Evolutionary conservation across 2,888 invertebrate species (phyloP).

Genomic region (Cataglyphis cursor): DNA sequence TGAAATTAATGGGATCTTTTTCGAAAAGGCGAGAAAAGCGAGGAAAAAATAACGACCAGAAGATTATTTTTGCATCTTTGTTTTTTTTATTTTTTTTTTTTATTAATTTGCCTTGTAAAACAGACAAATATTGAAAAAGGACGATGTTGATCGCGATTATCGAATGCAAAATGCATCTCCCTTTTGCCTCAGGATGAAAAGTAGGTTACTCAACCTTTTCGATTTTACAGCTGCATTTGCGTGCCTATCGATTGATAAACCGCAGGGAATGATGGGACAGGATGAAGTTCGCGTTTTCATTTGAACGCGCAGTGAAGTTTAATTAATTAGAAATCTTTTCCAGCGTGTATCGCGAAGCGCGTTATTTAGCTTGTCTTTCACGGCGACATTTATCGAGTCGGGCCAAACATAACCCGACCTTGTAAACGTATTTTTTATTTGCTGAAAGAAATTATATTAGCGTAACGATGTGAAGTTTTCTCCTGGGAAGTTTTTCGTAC

Average conservation of each 20-base stretch:
- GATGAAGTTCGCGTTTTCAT: slow-evolving; percentile 37
- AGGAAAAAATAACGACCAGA: background rate
- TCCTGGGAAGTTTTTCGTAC: background rate
- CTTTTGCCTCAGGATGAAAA: slow-evolving; percentile 18
- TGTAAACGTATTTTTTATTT: slow-evolving; percentile 18
- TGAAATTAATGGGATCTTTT: background rate
- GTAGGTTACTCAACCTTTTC: slow-evolving; percentile 49
- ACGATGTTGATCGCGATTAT: background rate
- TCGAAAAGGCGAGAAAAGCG: background rate
- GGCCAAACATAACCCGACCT: slow-evolving; percentile 29
- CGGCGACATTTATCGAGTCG: slow-evolving; percentile 46
- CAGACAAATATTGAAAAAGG: background rate
- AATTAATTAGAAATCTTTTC: slow-evolving; percentile 52
- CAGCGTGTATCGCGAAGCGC: slow-evolving; percentile 27
- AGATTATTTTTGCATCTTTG: background rate
- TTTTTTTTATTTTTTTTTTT: background rate
- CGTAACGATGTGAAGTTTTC: slow-evolving; percentile 4
- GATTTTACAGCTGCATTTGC: slow-evolving; percentile 59
- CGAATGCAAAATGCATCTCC: slow-evolving; percentile 32
- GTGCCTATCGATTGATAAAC: slow-evolving; percentile 61
- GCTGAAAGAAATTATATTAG: slow-evolving; percentile 37
- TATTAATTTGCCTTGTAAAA: background rate
- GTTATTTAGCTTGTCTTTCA: slow-evolving; percentile 44
- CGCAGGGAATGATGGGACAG: slow-evolving; percentile 51
- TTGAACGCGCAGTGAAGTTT: slow-evolving; percentile 44